Evolutionary conservation across 2,888 invertebrate genomes (phyloP), one percentile per base, ranked within the genome.

Genomic region (Epistrophella euchroma): DNA sequence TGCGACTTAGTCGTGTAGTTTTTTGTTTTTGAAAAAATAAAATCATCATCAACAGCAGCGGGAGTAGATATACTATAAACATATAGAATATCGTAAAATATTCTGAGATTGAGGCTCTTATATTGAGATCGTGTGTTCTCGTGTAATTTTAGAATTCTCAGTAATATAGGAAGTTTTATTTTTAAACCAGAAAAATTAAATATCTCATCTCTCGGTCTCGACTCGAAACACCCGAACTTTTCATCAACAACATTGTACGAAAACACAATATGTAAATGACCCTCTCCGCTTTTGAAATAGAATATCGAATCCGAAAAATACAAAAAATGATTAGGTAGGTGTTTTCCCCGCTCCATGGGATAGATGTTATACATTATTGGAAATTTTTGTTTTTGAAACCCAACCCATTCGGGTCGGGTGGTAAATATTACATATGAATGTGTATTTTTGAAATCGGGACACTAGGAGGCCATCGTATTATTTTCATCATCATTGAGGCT

Each of bases 81-180:
- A n/a, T 68, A 68, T 68, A 68, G 47, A 75, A 73, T 87, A 85
- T 85, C 78, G 81, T 68, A 84, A 73, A 85, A 74, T 78, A 15
- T 66, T 50, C 52, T 45, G 28, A 43, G 56, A 64, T 58, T 28
- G 58, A 78, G 60, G 60, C 72, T 72, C 68, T 32, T 37, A n/a
- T 77, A 68, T 22, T 43, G 47, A 82, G 82, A 82, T 81, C 85
- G 87, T 89, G 80, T 85, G 76, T 82, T 80, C 83, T 58, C 22
- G 82, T 88, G 89, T 89, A 90, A 89, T 90, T 90, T 90, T 90
- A 90, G 90, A 89, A 89, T 90, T 89, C 89, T 89, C 88, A 85
- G 88, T 90, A 89, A 89, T 88, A 88, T 89, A 79, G 88, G 88
- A 88, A 89, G 88, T 89, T 89, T 89, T 88, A 89, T 88, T 89